Evolutionary conservation across 2,888 invertebrate species (phyloP).

Genomic region (Seira sanloemensis): DNA sequence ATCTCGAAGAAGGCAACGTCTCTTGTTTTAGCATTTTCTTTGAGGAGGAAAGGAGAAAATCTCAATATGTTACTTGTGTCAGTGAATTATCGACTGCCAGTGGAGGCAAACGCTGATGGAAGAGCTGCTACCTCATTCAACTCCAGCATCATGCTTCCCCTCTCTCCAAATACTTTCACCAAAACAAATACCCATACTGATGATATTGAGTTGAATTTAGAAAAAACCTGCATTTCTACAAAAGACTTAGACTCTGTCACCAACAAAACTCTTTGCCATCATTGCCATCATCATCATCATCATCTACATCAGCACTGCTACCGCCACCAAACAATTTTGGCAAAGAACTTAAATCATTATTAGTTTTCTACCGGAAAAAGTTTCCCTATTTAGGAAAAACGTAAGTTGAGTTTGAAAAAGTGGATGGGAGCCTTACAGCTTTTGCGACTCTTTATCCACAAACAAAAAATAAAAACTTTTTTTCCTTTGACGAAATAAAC

Average conservation of each 20-base stretch:
- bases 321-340: conserved; percentile 54
- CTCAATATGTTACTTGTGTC: conserved; percentile 59
- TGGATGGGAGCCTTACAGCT: neutral
- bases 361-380: conserved; percentile 33
- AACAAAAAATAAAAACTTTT: conserved; percentile 44
- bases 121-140: too few relatives aligned
- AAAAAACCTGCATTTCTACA: conserved; percentile 30
- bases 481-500: conserved; percentile 46
- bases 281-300: neutral
- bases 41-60: conserved; percentile 34
- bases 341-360: conserved; percentile 56
- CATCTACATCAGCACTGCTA: neutral
- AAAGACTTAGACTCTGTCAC: conserved; percentile 35
- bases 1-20: conserved; percentile 22
- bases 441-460: conserved; percentile 26
- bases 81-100: conserved; percentile 55
- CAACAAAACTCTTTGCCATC: conserved; percentile 19
- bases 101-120: conserved; percentile 8
- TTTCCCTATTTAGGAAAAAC: conserved; percentile 25
- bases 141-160: conserved; percentile 9
- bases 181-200: conserved; percentile 29
- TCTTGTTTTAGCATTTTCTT: neutral
- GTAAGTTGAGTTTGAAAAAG: conserved; percentile 19
- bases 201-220: conserved; percentile 23
- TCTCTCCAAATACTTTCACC: conserved; percentile 19